Conservation (phyloP, 2,797 vertebrate species). For the Pangasius mekongensis region DNA sequence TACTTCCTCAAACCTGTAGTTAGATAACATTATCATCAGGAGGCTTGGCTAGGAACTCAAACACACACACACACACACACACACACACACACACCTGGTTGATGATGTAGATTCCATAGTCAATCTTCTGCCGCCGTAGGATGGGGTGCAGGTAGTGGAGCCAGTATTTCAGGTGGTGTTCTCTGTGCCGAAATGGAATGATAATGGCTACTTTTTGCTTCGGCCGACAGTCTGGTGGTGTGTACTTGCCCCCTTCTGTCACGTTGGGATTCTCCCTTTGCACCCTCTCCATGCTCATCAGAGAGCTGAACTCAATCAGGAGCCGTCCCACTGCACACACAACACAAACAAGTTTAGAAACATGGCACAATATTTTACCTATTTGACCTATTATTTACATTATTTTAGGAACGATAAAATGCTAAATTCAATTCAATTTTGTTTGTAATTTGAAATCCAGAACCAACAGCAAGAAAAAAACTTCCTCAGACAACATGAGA, state of each 20-base stretch:
- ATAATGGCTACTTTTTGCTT: conserved; percentile 96
- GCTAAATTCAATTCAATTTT: not conserved
- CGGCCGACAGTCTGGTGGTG: conserved; percentile 86
- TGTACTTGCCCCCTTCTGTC: conserved; percentile 90
- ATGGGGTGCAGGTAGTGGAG: conserved; percentile 98
- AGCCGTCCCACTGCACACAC: conserved; percentile 87
- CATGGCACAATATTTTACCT: not conserved
- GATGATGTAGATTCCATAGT: conserved; percentile 96
- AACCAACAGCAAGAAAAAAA: not conserved
- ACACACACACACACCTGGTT: conserved; percentile 83
- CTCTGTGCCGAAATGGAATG: conserved; percentile 95
- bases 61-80: conserved; percentile 1
- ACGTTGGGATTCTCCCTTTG: conserved; percentile 96
- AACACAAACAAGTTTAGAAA: not conserved
- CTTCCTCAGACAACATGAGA: not conserved
- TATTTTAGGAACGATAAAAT: not conserved
- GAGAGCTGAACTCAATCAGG: conserved; percentile 96
- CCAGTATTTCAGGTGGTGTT: conserved; percentile 98
- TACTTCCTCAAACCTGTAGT: not conserved
- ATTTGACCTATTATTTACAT: too few relatives aligned
- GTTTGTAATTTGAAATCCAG: not conserved
- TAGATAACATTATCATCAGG: not conserved
- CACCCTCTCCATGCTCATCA: conserved; percentile 96
- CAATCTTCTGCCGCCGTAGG: conserved; percentile 91
- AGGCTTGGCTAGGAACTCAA: conserved; percentile 18